Conservation (phyloP, 2,113 vertebrate genomes). For the Rutilus rutilus region DNA sequence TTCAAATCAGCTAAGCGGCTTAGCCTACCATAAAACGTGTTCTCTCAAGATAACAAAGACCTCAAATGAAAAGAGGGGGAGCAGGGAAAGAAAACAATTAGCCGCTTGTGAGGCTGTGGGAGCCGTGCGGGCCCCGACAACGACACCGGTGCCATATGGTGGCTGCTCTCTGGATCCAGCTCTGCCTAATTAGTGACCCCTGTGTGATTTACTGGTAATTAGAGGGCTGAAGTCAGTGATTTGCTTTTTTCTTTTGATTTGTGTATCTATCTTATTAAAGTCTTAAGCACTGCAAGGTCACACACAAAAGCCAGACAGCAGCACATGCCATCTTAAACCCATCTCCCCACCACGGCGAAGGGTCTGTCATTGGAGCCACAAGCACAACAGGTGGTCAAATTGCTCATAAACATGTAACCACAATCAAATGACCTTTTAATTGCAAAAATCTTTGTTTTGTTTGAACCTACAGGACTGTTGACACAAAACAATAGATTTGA, state of each 20-base stretch:
- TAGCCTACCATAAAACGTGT: conserved; percentile 64
- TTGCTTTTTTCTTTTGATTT: conserved; percentile 62
- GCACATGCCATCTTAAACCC: conserved; percentile 42
- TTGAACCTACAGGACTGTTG: not conserved
- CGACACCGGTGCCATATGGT: conserved; percentile 73
- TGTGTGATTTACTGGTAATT: conserved; percentile 65
- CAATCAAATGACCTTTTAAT: conserved; percentile 21
- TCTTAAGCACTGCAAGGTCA: conserved; percentile 51
- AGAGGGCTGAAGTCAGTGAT: conserved; percentile 58
- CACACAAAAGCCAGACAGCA: conserved; percentile 53
- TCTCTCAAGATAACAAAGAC: conserved; percentile 59
- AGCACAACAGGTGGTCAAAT: conserved; percentile 27
- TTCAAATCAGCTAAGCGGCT: conserved; percentile 70
- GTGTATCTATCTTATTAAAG: conserved; percentile 64
- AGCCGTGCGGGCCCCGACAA: conserved; percentile 57
- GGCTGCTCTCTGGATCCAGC: conserved; percentile 60
- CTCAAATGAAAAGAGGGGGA: conserved; percentile 49
- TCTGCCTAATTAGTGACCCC: conserved; percentile 68
- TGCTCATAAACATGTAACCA: not conserved
- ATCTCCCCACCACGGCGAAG: conserved; percentile 13
- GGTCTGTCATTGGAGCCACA: not conserved
- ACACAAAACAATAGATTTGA: not conserved
- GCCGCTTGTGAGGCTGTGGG: conserved; percentile 61
- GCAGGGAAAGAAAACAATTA: conserved; percentile 71
- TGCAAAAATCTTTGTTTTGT: not conserved